Evolutionary conservation across 1,140 invertebrate species (phyloP).

Genomic region (Drosophila ercepeae): DNA sequence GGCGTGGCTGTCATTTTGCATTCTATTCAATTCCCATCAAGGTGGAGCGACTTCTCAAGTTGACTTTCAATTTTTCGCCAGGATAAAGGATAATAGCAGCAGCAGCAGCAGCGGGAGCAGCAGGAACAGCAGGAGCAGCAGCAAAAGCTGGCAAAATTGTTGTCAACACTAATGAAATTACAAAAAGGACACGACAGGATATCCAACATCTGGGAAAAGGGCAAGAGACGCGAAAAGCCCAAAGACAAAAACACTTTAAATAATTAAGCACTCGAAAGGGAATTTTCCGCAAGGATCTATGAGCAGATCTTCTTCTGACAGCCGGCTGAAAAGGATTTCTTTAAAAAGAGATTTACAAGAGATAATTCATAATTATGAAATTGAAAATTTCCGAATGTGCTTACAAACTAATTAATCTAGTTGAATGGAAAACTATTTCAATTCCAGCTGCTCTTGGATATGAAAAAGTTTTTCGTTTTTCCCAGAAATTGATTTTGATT

Average conservation of each 20-base stretch:
- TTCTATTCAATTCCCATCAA: slow-evolving; percentile 46
- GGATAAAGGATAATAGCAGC: slow-evolving; percentile 37
- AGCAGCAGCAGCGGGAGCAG: not conserved
- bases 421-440: not conserved
- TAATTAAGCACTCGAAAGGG: slow-evolving; percentile 51
- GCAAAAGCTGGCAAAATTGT: slow-evolving; percentile 27
- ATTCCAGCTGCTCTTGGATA: not conserved
- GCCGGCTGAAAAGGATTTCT: not conserved
- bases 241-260: slow-evolving; percentile 53
- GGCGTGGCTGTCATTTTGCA: slow-evolving; percentile 45
- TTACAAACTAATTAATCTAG: no score
- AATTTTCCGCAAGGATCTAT: slow-evolving; percentile 7
- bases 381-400: no score
- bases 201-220: not conserved
- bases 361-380: slow-evolving; percentile 1
- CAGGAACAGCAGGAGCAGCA: not conserved
- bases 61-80: slow-evolving; percentile 46
- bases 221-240: not conserved
- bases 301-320: not conserved
- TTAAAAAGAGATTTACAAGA: not conserved
- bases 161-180: slow-evolving; percentile 73
- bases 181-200: slow-evolving; percentile 23
- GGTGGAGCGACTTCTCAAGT: slow-evolving; percentile 35
- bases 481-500: not conserved
- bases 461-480: no score